phyloP scores from a whole-genome alignment of 2,888 invertebrate species.

The Germaria angustata region DNA sequence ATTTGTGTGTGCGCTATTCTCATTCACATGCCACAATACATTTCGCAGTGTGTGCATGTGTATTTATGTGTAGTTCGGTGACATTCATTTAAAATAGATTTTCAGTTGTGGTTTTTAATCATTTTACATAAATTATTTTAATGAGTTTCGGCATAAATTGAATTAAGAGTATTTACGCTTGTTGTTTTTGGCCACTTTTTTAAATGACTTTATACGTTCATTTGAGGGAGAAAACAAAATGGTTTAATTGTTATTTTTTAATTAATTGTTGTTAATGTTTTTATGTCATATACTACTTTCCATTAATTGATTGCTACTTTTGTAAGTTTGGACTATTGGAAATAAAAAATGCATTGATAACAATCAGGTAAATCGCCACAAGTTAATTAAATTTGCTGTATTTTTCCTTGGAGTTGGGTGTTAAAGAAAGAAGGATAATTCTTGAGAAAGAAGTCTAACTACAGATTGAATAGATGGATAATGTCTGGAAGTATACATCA shows the following conservation, averaged over 20 bases:
- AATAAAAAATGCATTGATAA: not conserved
- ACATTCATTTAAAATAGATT: slow-evolving; percentile 76
- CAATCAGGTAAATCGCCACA: not conserved
- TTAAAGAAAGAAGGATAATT: too few species aligned
- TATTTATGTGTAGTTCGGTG: slow-evolving; percentile 2
- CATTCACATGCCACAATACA: not conserved
- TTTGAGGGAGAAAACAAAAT: slow-evolving; percentile 6
- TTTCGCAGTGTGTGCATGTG: not conserved
- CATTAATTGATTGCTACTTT: not conserved
- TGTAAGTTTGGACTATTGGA: not conserved
- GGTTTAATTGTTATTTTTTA: slow-evolving; percentile 61
- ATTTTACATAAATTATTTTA: slow-evolving; percentile 78
- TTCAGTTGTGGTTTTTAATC: slow-evolving; percentile 77
- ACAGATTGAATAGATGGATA: too few species aligned
- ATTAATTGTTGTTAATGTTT: slow-evolving; percentile 58
- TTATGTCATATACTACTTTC: not conserved
- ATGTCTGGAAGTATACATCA: too few species aligned
- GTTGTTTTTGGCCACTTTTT: not conserved
- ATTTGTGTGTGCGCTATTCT: not conserved
- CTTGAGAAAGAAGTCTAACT: too few species aligned
- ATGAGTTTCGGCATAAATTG: slow-evolving; percentile 72
- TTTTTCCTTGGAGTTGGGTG: too few species aligned
- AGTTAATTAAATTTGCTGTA: too few species aligned
- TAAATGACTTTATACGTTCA: not conserved
- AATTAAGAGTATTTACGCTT: slow-evolving; percentile 50